phyloP scores from a whole-genome alignment of 2,888 invertebrate genomes.

The Polyploca ridens region DNA sequence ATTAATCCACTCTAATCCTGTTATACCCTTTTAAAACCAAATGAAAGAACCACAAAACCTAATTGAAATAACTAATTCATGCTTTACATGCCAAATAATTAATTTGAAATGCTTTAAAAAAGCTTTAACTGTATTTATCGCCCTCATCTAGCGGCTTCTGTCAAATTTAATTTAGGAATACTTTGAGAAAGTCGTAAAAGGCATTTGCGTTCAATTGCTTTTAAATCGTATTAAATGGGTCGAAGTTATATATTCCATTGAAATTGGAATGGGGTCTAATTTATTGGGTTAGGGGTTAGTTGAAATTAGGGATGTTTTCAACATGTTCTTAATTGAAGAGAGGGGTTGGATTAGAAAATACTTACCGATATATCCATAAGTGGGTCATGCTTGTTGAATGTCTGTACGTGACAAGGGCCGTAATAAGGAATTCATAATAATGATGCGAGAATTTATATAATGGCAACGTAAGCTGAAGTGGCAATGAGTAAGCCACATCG shows the following conservation, averaged over 20 bases:
- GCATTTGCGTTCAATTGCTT: background rate
- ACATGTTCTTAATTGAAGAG: background rate
- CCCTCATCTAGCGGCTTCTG: background rate
- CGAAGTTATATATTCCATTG: background rate
- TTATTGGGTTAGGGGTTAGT: background rate
- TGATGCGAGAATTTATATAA: too few species aligned
- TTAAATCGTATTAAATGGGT: background rate
- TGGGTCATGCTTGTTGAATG: background rate
- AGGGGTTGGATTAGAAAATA: background rate
- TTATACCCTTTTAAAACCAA: background rate
- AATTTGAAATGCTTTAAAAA: background rate
- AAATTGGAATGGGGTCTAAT: background rate
- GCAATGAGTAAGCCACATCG: too few species aligned
- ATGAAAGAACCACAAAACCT: slow-evolving; percentile 1
- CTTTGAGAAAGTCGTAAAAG: background rate
- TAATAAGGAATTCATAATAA: too few species aligned
- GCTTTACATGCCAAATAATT: background rate
- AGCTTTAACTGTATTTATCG: background rate
- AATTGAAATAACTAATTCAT: background rate
- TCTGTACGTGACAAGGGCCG: background rate
- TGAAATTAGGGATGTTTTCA: background rate
- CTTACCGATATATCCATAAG: background rate
- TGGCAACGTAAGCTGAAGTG: too few species aligned
- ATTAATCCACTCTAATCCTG: background rate
- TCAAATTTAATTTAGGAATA: background rate